Base-by-base conservation (phyloP, 2,888 invertebrate genomes). In the Acrocyrtus sp. region DNA sequence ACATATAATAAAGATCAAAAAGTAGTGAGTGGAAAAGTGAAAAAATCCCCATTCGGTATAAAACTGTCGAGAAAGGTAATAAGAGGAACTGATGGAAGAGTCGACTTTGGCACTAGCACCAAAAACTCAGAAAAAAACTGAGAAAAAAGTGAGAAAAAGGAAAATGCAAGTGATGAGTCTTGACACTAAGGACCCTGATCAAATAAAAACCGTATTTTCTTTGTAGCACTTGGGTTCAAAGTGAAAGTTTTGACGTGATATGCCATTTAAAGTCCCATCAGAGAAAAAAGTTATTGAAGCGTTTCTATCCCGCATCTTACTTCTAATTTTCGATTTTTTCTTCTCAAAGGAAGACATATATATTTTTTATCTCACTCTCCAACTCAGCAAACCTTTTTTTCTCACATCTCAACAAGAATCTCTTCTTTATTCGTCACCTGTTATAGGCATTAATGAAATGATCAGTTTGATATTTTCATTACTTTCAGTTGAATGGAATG, bases 201-300 rank as follows among this genome's bases (percentile, higher is more conserved):
- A 60, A 60, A 68, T 53, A 68, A 60, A 60, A 34, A 43, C 57
- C 43, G n/a, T n/a, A n/a, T n/a, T 60, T 60, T 67, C 67, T 60
- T 60, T 60, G 27, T 39, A 50, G 19, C 27, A 21, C 41, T 22
- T 15, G 15, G 53, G 51, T 58, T 60, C 67, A 60, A 67, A 67
- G 60, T 51, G 45, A 67, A 51, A 60, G 43, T 58, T 67, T 67
- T 54, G 60, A 67, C 34, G 51, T 41, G 45, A 58, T 60, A 67
- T 34, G 51, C 22, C 43, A 43, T 58, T 58, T 24, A 67, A 65
- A 56, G 17, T 56, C 56, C 56, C 51, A 54, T 48, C 24, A 45
- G 48, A 17, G 57, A 50, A 21, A 21, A 12, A 22, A 27, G 24
- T 56, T 48, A 66, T 10, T 56, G 50, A 57, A 41, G 45, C 34